These are phyloP conservation scores for Prosapia bicincta DNA, from an alignment of 2,888 invertebrate species.

Conservation along the genomic window DNA sequence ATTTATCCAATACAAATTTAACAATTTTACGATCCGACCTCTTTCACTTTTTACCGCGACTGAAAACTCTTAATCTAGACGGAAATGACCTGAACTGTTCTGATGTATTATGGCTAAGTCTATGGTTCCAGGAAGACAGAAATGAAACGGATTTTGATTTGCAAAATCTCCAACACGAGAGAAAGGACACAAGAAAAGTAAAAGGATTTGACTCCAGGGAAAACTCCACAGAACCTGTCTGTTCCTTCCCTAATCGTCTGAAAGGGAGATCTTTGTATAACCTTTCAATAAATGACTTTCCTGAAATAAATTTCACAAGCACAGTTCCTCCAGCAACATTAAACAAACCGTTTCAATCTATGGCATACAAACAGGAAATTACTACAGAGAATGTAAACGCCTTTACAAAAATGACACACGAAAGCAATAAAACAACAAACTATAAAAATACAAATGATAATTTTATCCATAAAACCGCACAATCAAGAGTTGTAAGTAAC, in stretches of 20 bases:
- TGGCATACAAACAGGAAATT: too few relatives aligned
- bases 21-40: conserved; percentile 64
- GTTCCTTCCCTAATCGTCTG: neutral
- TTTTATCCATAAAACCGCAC: too few relatives aligned
- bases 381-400: neutral
- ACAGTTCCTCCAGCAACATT: neutral
- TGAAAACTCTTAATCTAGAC: conserved; percentile 61
- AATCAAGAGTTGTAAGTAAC: too few relatives aligned
- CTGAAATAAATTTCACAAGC: neutral
- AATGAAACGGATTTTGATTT: neutral
- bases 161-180: neutral
- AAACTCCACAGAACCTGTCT: neutral
- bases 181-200: neutral
- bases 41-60: conserved; percentile 63
- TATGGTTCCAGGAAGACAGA: conserved; percentile 1
- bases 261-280: neutral
- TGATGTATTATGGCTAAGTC: conserved; percentile 20
- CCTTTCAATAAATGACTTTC: neutral
- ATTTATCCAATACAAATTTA: conserved; percentile 61
- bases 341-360: neutral
- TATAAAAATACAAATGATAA: too few relatives aligned
- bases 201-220: too few relatives aligned
- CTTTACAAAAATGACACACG: neutral
- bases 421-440: neutral
- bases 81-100: conserved; percentile 69